These are phyloP conservation scores for Bryconaethiops microstoma DNA, from an alignment of 2,797 vertebrate species.

Conservation along the genomic window DNA sequence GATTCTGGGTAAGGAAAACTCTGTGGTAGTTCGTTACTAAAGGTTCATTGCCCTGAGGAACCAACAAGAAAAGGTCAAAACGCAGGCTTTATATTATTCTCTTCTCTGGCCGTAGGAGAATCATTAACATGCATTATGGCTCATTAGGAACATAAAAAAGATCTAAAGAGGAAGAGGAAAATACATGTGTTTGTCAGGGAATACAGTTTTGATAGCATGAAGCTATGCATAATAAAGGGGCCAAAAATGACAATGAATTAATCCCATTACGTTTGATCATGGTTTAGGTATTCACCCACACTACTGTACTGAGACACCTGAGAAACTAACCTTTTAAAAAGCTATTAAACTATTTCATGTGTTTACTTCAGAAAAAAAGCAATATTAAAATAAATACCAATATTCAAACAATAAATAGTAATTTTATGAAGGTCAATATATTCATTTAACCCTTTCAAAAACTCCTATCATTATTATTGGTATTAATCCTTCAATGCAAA, in stretches of 20 bases:
- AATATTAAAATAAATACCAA: no score
- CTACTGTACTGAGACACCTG: no score
- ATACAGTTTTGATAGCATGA: no score
- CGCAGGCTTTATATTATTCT: constrained; percentile 52
- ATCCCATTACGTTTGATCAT: neutral
- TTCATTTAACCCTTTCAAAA: no score
- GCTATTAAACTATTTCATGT: no score
- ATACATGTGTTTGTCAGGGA: neutral
- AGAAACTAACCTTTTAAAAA: no score
- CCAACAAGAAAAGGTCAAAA: constrained; percentile 28
- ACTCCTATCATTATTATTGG: no score
- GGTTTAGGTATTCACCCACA: no score
- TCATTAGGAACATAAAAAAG: neutral
- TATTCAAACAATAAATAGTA: no score
- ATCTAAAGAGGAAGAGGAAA: constrained; percentile 20
- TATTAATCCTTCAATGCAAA: no score
- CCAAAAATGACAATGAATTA: neutral
- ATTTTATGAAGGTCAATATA: no score
- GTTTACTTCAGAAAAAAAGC: no score
- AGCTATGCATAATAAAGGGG: neutral
- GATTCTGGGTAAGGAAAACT: constrained; percentile 1
- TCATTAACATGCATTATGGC: constrained; percentile 67
- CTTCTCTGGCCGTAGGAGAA: constrained; percentile 61
- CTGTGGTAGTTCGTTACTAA: constrained; percentile 38
- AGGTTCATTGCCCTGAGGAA: constrained; percentile 61